A percentile compares a stretch with the other conserved stretches of the same genome.
These are phyloP conservation scores for Paracanthobrama guichenoti DNA, from an alignment of 2,113 vertebrate genomes.

Conservation along the genomic window DNA sequence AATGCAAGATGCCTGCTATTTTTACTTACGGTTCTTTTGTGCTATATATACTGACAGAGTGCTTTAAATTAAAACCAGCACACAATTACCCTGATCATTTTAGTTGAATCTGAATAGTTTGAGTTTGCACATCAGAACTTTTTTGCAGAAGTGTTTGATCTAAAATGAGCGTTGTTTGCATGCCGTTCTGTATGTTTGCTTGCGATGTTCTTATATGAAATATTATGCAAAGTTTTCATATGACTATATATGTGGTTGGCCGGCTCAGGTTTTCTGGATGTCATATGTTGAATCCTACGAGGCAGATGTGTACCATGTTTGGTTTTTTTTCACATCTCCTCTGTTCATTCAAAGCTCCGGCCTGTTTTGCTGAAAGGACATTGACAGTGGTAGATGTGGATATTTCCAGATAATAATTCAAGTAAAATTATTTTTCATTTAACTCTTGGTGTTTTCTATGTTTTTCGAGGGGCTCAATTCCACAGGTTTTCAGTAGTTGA, in stretches of 20 bases:
- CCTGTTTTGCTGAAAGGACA: neutral
- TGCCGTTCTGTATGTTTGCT: neutral
- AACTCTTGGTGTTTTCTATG: neutral
- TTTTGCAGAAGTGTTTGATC: constrained; percentile 18
- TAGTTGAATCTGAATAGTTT: neutral
- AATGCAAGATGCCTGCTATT: constrained; percentile 39
- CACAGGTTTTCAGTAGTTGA: constrained; percentile 35
- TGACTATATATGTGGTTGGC: neutral
- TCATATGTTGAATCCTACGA: neutral
- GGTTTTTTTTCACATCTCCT: neutral
- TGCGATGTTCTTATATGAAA: neutral
- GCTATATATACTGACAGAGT: neutral
- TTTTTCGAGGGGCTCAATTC: constrained; percentile 37
- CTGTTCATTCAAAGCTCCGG: neutral
- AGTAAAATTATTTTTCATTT: neutral
- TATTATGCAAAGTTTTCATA: neutral
- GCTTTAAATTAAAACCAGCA: constrained; percentile 23
- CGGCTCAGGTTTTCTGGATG: neutral
- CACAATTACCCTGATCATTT: constrained; percentile 10
- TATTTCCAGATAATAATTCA: constrained; percentile 32
- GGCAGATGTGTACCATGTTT: neutral
- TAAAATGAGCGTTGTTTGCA: neutral
- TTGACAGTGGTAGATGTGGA: neutral
- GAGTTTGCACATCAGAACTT: constrained; percentile 2
- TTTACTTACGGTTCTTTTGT: constrained; percentile 16